These are phyloP conservation scores for Drosophila teissieri DNA, from an alignment of 1,140 invertebrate genomes.

Conservation along the genomic window DNA sequence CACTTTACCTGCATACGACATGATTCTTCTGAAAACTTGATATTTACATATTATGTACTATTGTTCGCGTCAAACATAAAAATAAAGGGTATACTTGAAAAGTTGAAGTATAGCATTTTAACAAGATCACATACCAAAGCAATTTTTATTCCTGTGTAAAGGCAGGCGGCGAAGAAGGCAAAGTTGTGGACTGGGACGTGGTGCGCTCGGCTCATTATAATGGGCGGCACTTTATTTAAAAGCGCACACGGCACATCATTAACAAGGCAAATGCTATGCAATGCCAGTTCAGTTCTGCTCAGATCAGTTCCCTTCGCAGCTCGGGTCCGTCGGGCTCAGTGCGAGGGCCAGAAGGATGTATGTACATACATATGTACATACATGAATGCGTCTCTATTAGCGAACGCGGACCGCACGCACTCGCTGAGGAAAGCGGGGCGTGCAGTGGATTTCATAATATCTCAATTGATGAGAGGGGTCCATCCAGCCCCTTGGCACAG, in stretches of 20 bases:
- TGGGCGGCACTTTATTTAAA: slow-evolving; percentile 81
- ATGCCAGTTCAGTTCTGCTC: slow-evolving; percentile 2
- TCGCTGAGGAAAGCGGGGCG: slow-evolving; percentile 8
- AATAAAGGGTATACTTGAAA: too few species aligned
- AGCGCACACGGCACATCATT: slow-evolving; percentile 79
- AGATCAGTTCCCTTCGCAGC: slow-evolving; percentile 14
- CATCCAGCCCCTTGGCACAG: slow-evolving; percentile 25
- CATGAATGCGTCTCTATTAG: slow-evolving; percentile 71
- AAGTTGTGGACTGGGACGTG: slow-evolving; percentile 21
- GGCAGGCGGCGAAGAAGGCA: slow-evolving; percentile 15
- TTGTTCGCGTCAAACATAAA: too few species aligned
- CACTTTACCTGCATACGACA: too few species aligned
- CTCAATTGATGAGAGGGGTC: slow-evolving; percentile 66
- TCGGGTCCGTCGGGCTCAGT: not conserved
- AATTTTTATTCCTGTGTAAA: slow-evolving; percentile 20
- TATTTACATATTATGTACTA: too few species aligned
- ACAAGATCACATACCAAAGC: not conserved
- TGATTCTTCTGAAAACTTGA: too few species aligned
- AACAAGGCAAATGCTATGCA: slow-evolving; percentile 71
- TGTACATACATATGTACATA: not conserved
- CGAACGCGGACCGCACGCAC: slow-evolving; percentile 68
- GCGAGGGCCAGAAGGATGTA: slow-evolving; percentile 29
- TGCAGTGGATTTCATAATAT: slow-evolving; percentile 70
- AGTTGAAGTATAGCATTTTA: not conserved
- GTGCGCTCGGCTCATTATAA: slow-evolving; percentile 72